Evolutionary conservation across 2,797 vertebrate species (phyloP), one percentile per base, ranked within the genome.

Genomic region (Hydrophis major): DNA sequence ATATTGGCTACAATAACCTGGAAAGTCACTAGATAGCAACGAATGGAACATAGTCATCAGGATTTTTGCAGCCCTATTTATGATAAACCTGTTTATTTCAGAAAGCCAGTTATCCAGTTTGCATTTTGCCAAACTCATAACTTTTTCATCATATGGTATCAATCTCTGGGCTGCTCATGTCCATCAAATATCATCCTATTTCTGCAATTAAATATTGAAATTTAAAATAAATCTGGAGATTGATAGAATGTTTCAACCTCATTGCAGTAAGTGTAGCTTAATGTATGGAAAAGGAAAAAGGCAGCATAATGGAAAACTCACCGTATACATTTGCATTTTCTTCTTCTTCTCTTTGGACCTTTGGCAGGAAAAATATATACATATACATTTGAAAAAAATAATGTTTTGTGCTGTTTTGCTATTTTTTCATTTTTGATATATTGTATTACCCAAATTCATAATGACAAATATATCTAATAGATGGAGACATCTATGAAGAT

Each of bases 281-380:
- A 83, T 22, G 10, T 83, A 83, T 83, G 37, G 20, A 83, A 83
- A 42, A 37, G 37, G 20, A 32, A 74, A 37, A 69, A n/a, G 5
- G 13, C 6, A 78, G 69, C 7, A 22, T 42, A 78, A 83, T 83
- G 74, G 37, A 83, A 83, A 83, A 86, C 83, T 92, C 32, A 97
- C 97, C 96, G 96, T 90, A 93, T 95, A 91, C 97, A 97, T 28
- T 87, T 95, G 95, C 97, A 97, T 50, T 92, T 94, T 59, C 95
- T 90, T n/a, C 96, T 94, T 22, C 95, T 59, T 25, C 94, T 96
- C 86, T 93, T 93, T 93, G 92, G 57, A 94, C 88, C 96, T 97
- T 2, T 87, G 92, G 91, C 4, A 42, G 66, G n/a, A 50, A 93
- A 59, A 90, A 92, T 0, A 8, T 88, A 91, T 4, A 92, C 55